A percentile compares a stretch with the other conserved stretches of the same genome.
Evolutionary conservation across 2,113 vertebrate genomes (phyloP).

Genomic region (Phaetusa simplex): DNA sequence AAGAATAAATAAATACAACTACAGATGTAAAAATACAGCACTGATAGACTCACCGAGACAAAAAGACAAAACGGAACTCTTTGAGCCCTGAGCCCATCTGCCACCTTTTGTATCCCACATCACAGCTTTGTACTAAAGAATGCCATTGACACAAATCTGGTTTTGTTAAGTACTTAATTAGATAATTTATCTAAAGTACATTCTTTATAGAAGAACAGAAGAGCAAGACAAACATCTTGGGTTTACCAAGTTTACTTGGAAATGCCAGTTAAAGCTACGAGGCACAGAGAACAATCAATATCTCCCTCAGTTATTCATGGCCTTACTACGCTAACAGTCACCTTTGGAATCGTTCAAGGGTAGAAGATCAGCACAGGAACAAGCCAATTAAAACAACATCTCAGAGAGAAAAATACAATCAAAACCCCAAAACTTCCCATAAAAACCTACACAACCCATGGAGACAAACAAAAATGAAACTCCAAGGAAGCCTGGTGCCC

Average conservation of each 20-base stretch:
- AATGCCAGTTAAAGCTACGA: background rate
- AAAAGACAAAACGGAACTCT: background rate
- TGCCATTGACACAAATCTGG: background rate
- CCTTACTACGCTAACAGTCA: background rate
- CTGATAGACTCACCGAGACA: background rate
- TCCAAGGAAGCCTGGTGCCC: background rate
- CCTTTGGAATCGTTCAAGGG: background rate
- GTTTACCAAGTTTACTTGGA: background rate
- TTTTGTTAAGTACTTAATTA: too few species aligned
- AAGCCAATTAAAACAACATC: background rate
- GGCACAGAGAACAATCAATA: background rate
- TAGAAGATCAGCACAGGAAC: background rate
- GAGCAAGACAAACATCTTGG: background rate
- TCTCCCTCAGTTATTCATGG: background rate
- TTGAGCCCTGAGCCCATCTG: background rate
- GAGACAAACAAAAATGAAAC: background rate
- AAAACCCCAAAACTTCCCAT: background rate
- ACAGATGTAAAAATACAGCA: background rate
- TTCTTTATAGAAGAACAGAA: background rate
- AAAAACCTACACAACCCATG: background rate
- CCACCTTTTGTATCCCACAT: accelerated
- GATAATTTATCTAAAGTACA: background rate
- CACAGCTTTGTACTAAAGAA: background rate
- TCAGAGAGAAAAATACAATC: background rate
- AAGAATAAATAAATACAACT: background rate